Base-by-base conservation (phyloP, 2,797 vertebrate genomes). In the Helostoma temminkii region DNA sequence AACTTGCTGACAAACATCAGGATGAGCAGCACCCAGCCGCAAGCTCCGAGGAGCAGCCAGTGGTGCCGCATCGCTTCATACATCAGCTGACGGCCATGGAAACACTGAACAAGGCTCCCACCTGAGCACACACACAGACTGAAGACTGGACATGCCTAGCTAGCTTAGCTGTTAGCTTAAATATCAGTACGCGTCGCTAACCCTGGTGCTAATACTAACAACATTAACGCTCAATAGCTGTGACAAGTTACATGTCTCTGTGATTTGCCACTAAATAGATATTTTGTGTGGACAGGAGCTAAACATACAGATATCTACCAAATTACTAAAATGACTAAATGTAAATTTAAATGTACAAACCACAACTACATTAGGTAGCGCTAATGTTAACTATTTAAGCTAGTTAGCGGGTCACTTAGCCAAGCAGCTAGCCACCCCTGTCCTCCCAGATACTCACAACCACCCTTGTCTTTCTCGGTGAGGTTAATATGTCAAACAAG, bases 21-120 rank as follows among this genome's bases (percentile, higher is more conserved):
- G 93, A 99, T 96, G 89, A 99, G 96, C 87, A 99, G 93, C 87
- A 97, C 96, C 98, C 97, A 98, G 84, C 97, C 97, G 86, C 97
- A 98, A 47, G 94, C 96, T 63, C 96, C 96, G 61, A 98, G 92
- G 86, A 98, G 95, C 89, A 98, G 94, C 96, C 96, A 98, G 91
- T 95, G 96, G 85, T 96, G 97, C 92, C 96, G 96, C 98, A 99
- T 99, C 90, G 91, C 96, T 94, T 89, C 59, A 18, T 14, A 42
- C 83, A 67, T 91, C 83, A 90, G 71, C 81, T 72, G 46, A 52
- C 68, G 72, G 78, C 82, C 88, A 90, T 91, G 68, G 76, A 84
- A 72, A 90, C 68, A 71, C 18, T 1, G 50, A 43, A 34, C n/a
- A n/a, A 42, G 18, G 30, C 49, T 46, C 45, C 62, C 60, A 71